phyloP scores from a whole-genome alignment of 2,113 vertebrate genomes.

The Hyaena hyaena region DNA sequence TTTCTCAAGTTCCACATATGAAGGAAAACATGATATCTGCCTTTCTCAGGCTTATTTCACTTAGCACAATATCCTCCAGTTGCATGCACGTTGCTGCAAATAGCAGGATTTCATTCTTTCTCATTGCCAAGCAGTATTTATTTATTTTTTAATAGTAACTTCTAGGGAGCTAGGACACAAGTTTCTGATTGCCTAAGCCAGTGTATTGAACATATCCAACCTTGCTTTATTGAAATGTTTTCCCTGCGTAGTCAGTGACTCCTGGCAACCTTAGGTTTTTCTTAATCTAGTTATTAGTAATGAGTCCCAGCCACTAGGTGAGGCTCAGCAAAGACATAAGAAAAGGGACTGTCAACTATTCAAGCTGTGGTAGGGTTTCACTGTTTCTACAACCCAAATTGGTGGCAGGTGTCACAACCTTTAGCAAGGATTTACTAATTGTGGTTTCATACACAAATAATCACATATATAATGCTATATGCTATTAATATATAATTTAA shows the following conservation, averaged over 20 bases:
- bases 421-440: background rate
- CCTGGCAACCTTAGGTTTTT: background rate
- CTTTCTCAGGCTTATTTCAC: too few relatives aligned
- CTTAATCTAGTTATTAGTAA: background rate
- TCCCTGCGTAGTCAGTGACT: background rate
- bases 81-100: too few relatives aligned
- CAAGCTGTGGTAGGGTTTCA: background rate
- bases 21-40: too few relatives aligned
- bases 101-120: too few relatives aligned
- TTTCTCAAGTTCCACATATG: too few relatives aligned
- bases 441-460: background rate
- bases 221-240: background rate
- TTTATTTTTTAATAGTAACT: background rate
- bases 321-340: background rate
- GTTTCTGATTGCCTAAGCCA: background rate
- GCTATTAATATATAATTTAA: background rate
- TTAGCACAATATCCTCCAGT: too few relatives aligned
- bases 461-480: background rate
- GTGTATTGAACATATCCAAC: background rate
- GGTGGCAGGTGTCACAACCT: background rate
- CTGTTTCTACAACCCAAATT: background rate
- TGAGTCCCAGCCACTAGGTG: background rate
- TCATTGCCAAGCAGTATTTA: background rate
- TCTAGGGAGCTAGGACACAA: background rate
- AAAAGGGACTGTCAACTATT: background rate